phyloP scores from a whole-genome alignment of 2,113 vertebrate genomes.

The Tamias sibiricus region DNA sequence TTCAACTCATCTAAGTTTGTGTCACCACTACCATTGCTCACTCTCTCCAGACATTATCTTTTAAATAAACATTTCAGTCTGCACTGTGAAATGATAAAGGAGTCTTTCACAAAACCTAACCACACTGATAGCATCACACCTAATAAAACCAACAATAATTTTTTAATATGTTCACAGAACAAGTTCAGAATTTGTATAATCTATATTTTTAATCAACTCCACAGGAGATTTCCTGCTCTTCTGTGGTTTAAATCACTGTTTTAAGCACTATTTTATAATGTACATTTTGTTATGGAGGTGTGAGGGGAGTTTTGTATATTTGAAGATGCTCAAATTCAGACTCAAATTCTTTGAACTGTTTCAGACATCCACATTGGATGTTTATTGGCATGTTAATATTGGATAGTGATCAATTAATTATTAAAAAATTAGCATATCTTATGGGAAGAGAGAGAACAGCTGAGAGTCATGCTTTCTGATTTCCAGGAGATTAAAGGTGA shows the following conservation, averaged over 20 bases:
- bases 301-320: neutral
- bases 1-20: neutral
- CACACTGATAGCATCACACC: neutral
- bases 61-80: conserved; percentile 48
- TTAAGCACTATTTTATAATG: neutral
- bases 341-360: conserved; percentile 9
- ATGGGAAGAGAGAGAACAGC: neutral
- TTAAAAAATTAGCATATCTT: neutral
- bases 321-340: conserved; percentile 11
- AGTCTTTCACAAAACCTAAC: neutral
- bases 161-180: neutral
- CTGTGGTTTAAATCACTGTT: neutral
- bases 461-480: neutral
- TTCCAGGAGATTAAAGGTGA: neutral
- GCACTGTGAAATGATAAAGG: neutral
- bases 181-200: neutral
- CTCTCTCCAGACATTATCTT: neutral
- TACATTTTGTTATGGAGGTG: neutral
- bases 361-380: neutral
- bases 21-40: neutral
- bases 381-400: neutral
- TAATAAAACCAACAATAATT: conserved; percentile 44
- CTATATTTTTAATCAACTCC: conserved; percentile 22
- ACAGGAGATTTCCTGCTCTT: neutral
- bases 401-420: neutral